phyloP scores from a whole-genome alignment of 2,888 invertebrate genomes.

The Agonum fuliginosum region DNA sequence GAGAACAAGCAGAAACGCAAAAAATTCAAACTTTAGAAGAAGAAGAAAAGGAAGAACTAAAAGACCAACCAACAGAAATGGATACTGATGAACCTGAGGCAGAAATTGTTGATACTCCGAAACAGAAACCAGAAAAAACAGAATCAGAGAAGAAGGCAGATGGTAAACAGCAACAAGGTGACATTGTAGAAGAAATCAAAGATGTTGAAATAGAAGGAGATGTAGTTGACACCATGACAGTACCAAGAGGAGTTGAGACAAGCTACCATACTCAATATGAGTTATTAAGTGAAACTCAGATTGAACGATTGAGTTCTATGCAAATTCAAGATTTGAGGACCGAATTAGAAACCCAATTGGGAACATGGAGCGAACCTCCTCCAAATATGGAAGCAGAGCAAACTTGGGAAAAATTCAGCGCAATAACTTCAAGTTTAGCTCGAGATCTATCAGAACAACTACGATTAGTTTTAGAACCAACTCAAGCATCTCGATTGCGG shows the following conservation, averaged over 20 bases:
- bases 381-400: slow-evolving; percentile 72
- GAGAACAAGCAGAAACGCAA: slow-evolving; percentile 87
- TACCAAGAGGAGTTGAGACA: slow-evolving; percentile 82
- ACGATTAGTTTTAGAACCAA: slow-evolving; percentile 95
- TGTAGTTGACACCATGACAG: slow-evolving; percentile 78
- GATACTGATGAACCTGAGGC: slow-evolving; percentile 74
- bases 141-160: slow-evolving; percentile 74
- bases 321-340: slow-evolving; percentile 72
- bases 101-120: slow-evolving; percentile 65
- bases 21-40: slow-evolving; percentile 80
- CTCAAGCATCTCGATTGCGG: slow-evolving; percentile 90
- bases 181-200: slow-evolving; percentile 69
- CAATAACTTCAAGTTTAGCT: slow-evolving; percentile 79
- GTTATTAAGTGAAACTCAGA: slow-evolving; percentile 64
- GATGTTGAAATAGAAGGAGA: slow-evolving; percentile 86
- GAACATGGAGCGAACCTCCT: slow-evolving; percentile 73
- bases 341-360: slow-evolving; percentile 74
- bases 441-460: slow-evolving; percentile 95
- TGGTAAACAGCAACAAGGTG: slow-evolving; percentile 71
- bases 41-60: slow-evolving; percentile 76
- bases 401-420: slow-evolving; percentile 80
- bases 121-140: slow-evolving; percentile 73
- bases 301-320: slow-evolving; percentile 66
- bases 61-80: slow-evolving; percentile 75
- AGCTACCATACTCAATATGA: slow-evolving; percentile 82